Conservation (phyloP, 2,797 vertebrate species). For the Sebastes hubbsi region DNA sequence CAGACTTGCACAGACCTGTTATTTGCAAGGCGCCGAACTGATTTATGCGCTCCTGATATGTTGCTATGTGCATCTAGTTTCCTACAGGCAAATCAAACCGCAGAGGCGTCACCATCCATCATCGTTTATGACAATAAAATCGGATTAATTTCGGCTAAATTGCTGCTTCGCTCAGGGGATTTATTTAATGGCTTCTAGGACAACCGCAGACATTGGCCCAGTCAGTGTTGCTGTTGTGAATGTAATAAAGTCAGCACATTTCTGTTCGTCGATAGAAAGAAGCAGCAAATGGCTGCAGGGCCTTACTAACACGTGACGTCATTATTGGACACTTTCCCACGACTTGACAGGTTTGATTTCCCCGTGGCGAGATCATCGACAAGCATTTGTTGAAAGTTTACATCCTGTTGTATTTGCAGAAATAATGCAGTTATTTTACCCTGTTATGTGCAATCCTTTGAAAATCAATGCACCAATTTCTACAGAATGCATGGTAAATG, state of each 20-base stretch:
- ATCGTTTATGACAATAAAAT: neutral
- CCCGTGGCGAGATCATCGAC: neutral
- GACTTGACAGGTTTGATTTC: slow-evolving; percentile 25
- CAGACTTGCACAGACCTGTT: slow-evolving; percentile 60
- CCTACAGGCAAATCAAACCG: slow-evolving; percentile 10
- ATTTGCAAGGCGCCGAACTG: neutral
- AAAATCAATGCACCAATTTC: neutral
- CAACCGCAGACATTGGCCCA: neutral
- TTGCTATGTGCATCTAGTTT: neutral
- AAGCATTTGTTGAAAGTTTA: neutral
- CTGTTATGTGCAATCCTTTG: neutral
- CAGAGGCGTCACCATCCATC: neutral
- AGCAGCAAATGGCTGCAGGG: slow-evolving; percentile 36
- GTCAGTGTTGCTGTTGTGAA: neutral
- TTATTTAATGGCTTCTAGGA: neutral
- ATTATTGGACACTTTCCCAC: slow-evolving; percentile 11
- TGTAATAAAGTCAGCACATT: slow-evolving; percentile 35
- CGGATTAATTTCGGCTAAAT: neutral
- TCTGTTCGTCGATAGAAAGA: slow-evolving; percentile 29
- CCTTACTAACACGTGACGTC: slow-evolving; percentile 4
- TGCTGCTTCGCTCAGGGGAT: neutral
- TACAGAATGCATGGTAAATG: neutral
- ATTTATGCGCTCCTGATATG: slow-evolving; percentile 23
- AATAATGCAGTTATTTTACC: neutral
- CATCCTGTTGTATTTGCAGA: neutral